Conservation (phyloP, 2,797 vertebrate species). For the Falco cherrug region DNA sequence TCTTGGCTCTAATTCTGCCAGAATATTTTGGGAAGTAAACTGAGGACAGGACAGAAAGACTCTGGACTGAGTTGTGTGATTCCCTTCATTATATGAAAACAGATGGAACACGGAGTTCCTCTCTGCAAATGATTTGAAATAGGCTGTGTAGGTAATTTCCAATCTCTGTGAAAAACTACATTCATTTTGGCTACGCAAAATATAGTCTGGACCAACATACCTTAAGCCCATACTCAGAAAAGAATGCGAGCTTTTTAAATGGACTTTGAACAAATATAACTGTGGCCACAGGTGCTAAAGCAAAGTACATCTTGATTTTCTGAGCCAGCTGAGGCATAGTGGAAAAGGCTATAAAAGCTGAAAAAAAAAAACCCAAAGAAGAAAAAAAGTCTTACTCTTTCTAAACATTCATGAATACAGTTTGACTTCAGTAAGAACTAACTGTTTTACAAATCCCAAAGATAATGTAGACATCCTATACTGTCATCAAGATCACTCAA, state of each 20-base stretch:
- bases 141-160: neutral
- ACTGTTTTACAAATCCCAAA: neutral
- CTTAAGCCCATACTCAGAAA: neutral
- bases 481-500: neutral
- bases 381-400: neutral
- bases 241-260: neutral
- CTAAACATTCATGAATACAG: neutral
- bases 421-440: neutral
- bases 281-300: neutral
- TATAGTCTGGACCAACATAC: neutral
- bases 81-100: neutral
- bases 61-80: neutral
- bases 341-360: slow-evolving; percentile 8
- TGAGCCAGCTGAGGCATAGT: neutral
- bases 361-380: neutral
- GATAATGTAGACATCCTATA: too few relatives aligned
- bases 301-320: slow-evolving; percentile 17
- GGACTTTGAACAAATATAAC: neutral
- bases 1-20: neutral
- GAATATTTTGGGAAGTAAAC: neutral
- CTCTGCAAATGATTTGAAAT: neutral
- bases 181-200: neutral
- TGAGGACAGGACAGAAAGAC: neutral
- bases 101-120: neutral
- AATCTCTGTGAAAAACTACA: neutral